Evolutionary conservation across 2,113 vertebrate genomes (phyloP).

Genomic region (Furnarius figulus): DNA sequence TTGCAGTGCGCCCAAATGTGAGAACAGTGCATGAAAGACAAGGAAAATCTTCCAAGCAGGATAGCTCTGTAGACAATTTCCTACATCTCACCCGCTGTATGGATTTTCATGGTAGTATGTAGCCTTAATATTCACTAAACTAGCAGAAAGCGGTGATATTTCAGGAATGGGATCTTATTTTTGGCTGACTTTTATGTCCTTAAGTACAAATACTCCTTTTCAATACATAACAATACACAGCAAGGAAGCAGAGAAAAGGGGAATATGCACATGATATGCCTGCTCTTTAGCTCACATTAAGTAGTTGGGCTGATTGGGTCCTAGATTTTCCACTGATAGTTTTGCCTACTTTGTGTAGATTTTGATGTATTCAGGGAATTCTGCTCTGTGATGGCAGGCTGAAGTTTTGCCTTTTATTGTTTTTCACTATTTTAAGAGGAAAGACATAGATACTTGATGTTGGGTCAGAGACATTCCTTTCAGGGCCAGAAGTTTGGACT

Average conservation of each 20-base stretch:
- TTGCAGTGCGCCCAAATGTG: neutral
- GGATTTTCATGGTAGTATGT: neutral
- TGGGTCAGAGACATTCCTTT: neutral
- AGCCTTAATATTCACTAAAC: too few relatives aligned
- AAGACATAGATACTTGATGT: neutral
- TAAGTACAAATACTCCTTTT: neutral
- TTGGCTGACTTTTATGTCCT: neutral
- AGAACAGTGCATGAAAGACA: neutral
- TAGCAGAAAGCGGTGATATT: neutral
- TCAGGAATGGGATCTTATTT: neutral
- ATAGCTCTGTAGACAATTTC: neutral
- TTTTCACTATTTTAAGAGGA: neutral
- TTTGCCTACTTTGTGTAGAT: neutral
- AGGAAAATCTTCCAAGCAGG: neutral
- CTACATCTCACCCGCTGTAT: rapidly evolving
- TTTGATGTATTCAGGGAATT: neutral
- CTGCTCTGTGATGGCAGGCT: neutral
- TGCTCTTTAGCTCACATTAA: neutral
- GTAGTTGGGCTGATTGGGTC: neutral
- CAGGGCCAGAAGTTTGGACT: neutral
- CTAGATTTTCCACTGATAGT: neutral
- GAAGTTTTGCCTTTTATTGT: neutral
- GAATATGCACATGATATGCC: neutral
- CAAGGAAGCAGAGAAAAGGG: neutral
- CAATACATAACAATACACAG: neutral